Conservation (phyloP, 2,797 vertebrate species). For the Phataginus tetradactyla region DNA sequence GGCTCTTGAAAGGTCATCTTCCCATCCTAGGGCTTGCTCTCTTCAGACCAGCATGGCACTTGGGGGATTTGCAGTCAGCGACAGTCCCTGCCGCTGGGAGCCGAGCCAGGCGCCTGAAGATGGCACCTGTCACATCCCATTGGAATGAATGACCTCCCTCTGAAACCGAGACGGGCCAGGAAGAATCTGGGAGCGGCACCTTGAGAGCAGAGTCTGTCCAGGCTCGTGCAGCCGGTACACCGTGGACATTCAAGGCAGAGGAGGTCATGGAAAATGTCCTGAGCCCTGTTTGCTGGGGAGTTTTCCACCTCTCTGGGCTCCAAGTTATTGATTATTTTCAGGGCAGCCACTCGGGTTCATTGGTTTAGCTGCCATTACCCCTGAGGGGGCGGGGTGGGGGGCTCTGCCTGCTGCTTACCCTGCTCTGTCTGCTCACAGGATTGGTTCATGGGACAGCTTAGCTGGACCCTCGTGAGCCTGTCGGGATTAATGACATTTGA, state of each 20-base stretch:
- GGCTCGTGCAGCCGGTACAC: not conserved
- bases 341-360: constrained; percentile 61
- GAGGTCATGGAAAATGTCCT: constrained; percentile 57
- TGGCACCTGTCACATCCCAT: constrained; percentile 76
- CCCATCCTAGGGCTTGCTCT: constrained; percentile 32
- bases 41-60: constrained; percentile 61
- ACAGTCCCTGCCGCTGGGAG: constrained; percentile 55
- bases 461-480: constrained; percentile 47
- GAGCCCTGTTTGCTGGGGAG: constrained; percentile 49
- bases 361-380: constrained; percentile 63
- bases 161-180: constrained; percentile 58
- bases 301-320: constrained; percentile 50
- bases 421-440: constrained; percentile 53
- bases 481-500: constrained; percentile 70
- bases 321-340: constrained; percentile 68
- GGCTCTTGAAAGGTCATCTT: constrained; percentile 61
- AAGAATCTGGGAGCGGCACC: constrained; percentile 62
- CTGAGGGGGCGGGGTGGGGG: not conserved
- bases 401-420: constrained; percentile 1
- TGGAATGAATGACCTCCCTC: constrained; percentile 75
- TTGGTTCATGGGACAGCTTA: constrained; percentile 68
- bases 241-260: constrained; percentile 39
- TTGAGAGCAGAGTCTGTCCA: constrained; percentile 59
- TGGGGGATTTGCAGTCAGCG: constrained; percentile 56
- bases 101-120: constrained; percentile 69